These are phyloP conservation scores for Cryptomyrus ogoouensis DNA, from an alignment of 2,113 vertebrate species.

Conservation along the genomic window DNA sequence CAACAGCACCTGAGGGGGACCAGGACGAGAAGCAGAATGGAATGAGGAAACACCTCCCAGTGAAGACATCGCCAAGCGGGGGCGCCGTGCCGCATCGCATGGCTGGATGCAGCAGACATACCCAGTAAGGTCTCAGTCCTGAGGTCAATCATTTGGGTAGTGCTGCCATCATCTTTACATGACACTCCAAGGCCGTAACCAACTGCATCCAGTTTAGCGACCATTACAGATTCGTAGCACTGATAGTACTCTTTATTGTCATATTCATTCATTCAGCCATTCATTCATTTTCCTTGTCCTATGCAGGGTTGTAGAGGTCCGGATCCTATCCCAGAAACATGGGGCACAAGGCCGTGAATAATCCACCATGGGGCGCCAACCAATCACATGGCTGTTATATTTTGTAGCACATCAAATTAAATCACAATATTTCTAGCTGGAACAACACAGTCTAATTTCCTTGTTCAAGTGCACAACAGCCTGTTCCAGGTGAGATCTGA, in stretches of 20 bases:
- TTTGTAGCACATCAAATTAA: neutral
- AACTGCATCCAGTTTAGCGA: neutral
- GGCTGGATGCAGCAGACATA: neutral
- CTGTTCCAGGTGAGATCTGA: neutral
- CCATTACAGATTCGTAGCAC: neutral
- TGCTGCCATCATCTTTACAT: neutral
- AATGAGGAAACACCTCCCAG: neutral
- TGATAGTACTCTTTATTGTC: neutral
- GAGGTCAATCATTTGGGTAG: neutral
- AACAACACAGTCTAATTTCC: neutral
- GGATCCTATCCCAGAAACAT: neutral
- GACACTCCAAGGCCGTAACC: neutral
- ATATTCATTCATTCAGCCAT: neutral
- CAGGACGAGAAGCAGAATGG: neutral
- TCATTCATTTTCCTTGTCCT: neutral
- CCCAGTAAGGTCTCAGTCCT: neutral
- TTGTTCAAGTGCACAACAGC: neutral
- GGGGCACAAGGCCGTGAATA: neutral
- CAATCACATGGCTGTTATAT: neutral
- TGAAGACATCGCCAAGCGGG: neutral
- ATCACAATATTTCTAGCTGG: neutral
- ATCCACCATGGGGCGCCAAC: neutral
- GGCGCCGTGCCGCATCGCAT: neutral
- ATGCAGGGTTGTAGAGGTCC: neutral
- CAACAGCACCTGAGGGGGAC: neutral